Evolutionary conservation across 2,797 vertebrate species (phyloP).

Genomic region (Mus spretus): DNA sequence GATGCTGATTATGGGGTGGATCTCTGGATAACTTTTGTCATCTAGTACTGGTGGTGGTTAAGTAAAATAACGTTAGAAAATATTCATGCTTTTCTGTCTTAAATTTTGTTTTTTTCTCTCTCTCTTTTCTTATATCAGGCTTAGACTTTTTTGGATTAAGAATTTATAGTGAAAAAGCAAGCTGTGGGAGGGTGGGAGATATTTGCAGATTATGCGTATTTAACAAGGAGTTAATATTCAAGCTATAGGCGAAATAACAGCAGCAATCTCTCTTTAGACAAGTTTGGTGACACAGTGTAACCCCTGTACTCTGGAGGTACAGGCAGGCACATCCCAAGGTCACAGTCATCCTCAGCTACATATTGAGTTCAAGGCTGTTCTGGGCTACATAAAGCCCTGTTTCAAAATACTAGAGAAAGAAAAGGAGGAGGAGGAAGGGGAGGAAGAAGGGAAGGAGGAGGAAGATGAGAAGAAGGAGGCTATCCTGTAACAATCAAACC

Average conservation of each 20-base stretch:
- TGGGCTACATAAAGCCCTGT: not conserved
- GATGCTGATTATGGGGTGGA: too few relatives aligned
- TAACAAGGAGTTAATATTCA: slow-evolving; percentile 5
- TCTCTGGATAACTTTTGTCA: not conserved
- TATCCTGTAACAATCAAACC: not conserved
- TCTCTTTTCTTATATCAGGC: not conserved
- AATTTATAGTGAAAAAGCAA: slow-evolving; percentile 42
- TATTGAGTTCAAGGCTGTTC: not conserved
- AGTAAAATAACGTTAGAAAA: slow-evolving; percentile 30
- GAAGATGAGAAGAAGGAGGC: not conserved
- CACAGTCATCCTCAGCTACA: not conserved
- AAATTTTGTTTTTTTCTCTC: not conserved
- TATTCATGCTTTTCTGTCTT: slow-evolving; percentile 41
- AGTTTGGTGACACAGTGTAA: not conserved
- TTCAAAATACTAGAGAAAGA: not conserved
- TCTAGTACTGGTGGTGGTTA: not conserved
- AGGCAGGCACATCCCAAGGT: not conserved
- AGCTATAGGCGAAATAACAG: not conserved
- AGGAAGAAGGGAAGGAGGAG: not conserved
- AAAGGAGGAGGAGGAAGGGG: not conserved
- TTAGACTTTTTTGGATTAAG: slow-evolving; percentile 9
- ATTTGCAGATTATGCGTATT: not conserved
- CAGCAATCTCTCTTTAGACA: not conserved
- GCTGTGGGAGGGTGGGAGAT: not conserved
- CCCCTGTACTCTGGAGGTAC: not conserved